phyloP scores from a whole-genome alignment of 1,140 invertebrate genomes.

The Cataglyphis hispanica region DNA sequence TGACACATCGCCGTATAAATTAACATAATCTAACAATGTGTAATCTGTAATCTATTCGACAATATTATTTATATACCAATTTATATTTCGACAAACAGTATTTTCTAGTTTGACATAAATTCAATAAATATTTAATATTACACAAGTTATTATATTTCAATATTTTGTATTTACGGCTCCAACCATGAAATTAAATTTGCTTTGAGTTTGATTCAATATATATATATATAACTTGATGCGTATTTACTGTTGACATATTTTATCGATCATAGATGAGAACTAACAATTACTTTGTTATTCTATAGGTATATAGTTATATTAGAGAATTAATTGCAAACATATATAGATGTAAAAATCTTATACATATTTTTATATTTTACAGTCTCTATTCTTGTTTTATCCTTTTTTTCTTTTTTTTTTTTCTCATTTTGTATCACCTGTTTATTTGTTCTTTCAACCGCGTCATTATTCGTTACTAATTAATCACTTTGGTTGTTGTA shows the following conservation, averaged over 20 bases:
- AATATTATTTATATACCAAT: not conserved
- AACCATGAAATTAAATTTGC: conserved; percentile 22
- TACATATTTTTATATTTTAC: not conserved
- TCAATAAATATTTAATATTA: conserved; percentile 1
- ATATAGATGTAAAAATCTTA: not conserved
- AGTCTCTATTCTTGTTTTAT: not conserved
- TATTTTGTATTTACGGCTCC: not conserved
- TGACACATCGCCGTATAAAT: conserved; percentile 15
- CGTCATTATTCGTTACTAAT: conserved; percentile 17
- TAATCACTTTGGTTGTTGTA: conserved; percentile 11
- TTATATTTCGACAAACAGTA: not conserved
- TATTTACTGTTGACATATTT: not conserved
- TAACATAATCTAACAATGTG: not conserved
- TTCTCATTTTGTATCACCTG: not conserved
- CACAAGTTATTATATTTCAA: not conserved
- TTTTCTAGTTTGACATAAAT: conserved; percentile 8
- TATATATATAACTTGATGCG: not conserved
- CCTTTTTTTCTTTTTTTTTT: too few relatives aligned
- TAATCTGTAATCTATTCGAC: not conserved
- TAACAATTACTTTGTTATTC: conserved; percentile 4
- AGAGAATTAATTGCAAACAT: not conserved
- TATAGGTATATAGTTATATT: not conserved
- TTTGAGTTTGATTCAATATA: conserved; percentile 14
- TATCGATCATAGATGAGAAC: not conserved
- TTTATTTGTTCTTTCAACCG: not conserved